These are phyloP conservation scores for Clusia tigrina DNA, from an alignment of 2,888 invertebrate genomes.

Conservation along the genomic window DNA sequence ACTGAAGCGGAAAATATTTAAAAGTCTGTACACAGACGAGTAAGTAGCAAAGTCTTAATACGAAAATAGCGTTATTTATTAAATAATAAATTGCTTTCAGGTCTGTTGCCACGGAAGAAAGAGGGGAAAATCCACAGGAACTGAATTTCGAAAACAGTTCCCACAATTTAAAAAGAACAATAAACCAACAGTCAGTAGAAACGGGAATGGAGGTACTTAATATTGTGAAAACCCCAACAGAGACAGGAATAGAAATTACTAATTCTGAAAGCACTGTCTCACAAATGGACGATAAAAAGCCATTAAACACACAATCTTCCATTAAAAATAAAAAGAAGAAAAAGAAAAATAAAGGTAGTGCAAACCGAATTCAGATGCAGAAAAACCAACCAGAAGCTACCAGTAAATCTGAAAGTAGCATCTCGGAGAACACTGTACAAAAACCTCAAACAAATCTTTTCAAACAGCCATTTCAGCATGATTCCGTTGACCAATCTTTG, in stretches of 20 bases:
- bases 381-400: slow-evolving; percentile 3
- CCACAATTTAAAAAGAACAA: background rate
- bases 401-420: no score
- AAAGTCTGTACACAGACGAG: slow-evolving; percentile 73
- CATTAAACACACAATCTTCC: no score
- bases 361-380: slow-evolving; percentile 22
- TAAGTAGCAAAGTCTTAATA: slow-evolving; percentile 34
- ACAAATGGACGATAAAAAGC: no score
- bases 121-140: slow-evolving; percentile 30
- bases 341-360: slow-evolving; percentile 41
- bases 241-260: background rate
- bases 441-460: no score
- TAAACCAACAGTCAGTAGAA: slow-evolving; percentile 15
- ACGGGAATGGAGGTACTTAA: slow-evolving; percentile 7
- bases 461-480: no score
- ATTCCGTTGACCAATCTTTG: no score
- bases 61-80: background rate
- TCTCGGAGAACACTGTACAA: no score
- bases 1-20: slow-evolving; percentile 81
- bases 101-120: slow-evolving; percentile 26
- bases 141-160: background rate
- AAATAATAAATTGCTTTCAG: slow-evolving; percentile 17
- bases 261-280: slow-evolving; percentile 21
- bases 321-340: slow-evolving; percentile 38
- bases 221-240: background rate